Percentiles rank a stretch among this genome's conserved stretches.
phyloP scores from a whole-genome alignment of 2,888 invertebrate species.

The Drosophila emarginata region DNA sequence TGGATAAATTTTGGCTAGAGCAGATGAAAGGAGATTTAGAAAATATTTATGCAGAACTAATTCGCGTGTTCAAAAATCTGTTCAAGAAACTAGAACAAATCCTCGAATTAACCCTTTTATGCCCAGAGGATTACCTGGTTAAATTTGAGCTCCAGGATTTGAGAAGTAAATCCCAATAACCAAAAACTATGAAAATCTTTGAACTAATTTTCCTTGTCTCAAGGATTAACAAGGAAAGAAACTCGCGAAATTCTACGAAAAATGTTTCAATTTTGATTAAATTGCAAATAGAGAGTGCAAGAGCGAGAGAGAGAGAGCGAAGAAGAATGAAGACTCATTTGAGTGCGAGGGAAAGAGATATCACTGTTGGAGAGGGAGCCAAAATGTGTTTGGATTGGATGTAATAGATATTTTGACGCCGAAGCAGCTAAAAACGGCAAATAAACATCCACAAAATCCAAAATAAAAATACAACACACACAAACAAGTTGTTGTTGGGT shows the following conservation, averaged over 20 bases:
- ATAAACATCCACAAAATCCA: slow-evolving; percentile 79
- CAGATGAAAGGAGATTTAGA: neutral
- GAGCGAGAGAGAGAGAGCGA: slow-evolving; percentile 9
- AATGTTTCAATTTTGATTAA: slow-evolving; percentile 9
- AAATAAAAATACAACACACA: slow-evolving; percentile 54
- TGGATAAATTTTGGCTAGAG: neutral
- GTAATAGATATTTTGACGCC: slow-evolving; percentile 81
- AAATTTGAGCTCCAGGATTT: slow-evolving; percentile 56
- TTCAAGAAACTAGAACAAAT: slow-evolving; percentile 62
- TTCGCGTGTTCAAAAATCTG: slow-evolving; percentile 60
- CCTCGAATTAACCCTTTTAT: slow-evolving; percentile 66
- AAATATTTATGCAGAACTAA: slow-evolving; percentile 19
- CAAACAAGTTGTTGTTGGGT: slow-evolving; percentile 15
- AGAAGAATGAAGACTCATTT: no score
- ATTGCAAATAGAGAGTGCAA: slow-evolving; percentile 2
- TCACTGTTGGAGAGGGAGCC: slow-evolving; percentile 27
- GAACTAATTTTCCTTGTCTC: slow-evolving; percentile 11
- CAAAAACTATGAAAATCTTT: slow-evolving; percentile 4
- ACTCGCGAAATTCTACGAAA: slow-evolving; percentile 3
- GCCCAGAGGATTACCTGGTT: slow-evolving; percentile 59
- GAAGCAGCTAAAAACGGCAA: slow-evolving; percentile 78
- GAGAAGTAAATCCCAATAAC: slow-evolving; percentile 48
- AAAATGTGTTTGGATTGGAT: slow-evolving; percentile 79
- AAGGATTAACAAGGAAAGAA: neutral
- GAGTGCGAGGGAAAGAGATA: slow-evolving; percentile 12